A percentile compares a stretch with the other conserved stretches of the same genome.
Evolutionary conservation across 2,888 invertebrate species (phyloP).

Genomic region (Pammene fasciana): DNA sequence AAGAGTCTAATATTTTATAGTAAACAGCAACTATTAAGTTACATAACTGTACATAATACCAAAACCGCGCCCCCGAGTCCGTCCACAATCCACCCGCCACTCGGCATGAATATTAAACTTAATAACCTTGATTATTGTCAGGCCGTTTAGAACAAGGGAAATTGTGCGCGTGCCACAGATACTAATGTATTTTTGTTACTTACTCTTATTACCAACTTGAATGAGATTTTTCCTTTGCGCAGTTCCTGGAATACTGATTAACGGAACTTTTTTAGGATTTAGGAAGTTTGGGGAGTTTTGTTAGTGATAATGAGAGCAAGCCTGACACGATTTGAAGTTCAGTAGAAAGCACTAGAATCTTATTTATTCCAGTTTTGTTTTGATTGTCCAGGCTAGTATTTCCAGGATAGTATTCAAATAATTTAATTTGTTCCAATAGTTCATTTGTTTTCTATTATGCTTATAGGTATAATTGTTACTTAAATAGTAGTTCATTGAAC

Average conservation of each 20-base stretch:
- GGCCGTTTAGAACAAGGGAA: constrained; percentile 42
- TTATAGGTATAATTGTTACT: too few species aligned
- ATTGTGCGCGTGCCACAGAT: constrained; percentile 36
- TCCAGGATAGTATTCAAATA: too few species aligned
- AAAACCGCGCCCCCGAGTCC: constrained; percentile 25
- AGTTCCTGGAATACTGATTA: constrained; percentile 36
- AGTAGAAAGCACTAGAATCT: too few species aligned
- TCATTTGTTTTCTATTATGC: too few species aligned
- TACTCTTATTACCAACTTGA: constrained; percentile 38
- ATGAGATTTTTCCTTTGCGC: constrained; percentile 36
- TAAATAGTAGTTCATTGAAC: too few species aligned
- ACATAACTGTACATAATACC: neutral
- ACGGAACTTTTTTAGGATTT: constrained; percentile 26
- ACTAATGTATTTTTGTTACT: constrained; percentile 11
- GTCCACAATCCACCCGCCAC: constrained; percentile 35
- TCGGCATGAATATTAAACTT: constrained; percentile 40
- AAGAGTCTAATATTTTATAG: too few species aligned
- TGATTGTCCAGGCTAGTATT: too few species aligned
- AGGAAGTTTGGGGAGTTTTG: constrained; percentile 10
- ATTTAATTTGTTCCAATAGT: too few species aligned
- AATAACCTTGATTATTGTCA: constrained; percentile 43
- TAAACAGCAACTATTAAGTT: neutral
- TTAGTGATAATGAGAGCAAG: neutral
- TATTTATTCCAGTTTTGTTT: too few species aligned
- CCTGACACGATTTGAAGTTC: too few species aligned